Conservation (phyloP, 2,113 vertebrate genomes). For the Microtus ochrogaster region DNA sequence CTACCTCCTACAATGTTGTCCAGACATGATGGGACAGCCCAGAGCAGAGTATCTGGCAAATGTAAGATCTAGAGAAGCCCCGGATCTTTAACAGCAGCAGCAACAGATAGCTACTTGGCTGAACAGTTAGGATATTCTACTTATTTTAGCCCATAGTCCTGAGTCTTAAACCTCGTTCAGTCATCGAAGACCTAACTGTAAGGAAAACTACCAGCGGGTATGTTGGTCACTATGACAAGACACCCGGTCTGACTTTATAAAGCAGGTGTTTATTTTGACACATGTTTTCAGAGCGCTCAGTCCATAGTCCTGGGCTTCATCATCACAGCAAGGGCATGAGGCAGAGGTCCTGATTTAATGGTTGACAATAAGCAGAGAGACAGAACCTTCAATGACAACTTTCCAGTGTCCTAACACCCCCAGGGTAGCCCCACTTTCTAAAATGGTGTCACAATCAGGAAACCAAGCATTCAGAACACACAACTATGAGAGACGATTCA, state of each 20-base stretch:
- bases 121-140: not conserved
- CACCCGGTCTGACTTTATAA: too few relatives aligned
- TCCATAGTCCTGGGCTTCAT: not conserved
- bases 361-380: not conserved
- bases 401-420: not conserved
- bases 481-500: not conserved
- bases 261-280: not conserved
- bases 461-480: not conserved
- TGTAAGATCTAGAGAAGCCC: not conserved
- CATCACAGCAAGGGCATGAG: not conserved
- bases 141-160: not conserved
- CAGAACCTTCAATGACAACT: not conserved
- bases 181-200: not conserved
- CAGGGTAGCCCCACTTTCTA: not conserved
- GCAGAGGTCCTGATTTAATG: too few relatives aligned
- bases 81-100: not conserved
- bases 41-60: not conserved
- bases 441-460: not conserved
- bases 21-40: not conserved
- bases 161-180: not conserved
- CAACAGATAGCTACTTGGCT: not conserved
- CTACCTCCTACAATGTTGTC: not conserved
- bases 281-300: not conserved
- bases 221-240: not conserved
- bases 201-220: not conserved